phyloP scores from a whole-genome alignment of 2,113 vertebrate genomes.

The Scatophagus argus region DNA sequence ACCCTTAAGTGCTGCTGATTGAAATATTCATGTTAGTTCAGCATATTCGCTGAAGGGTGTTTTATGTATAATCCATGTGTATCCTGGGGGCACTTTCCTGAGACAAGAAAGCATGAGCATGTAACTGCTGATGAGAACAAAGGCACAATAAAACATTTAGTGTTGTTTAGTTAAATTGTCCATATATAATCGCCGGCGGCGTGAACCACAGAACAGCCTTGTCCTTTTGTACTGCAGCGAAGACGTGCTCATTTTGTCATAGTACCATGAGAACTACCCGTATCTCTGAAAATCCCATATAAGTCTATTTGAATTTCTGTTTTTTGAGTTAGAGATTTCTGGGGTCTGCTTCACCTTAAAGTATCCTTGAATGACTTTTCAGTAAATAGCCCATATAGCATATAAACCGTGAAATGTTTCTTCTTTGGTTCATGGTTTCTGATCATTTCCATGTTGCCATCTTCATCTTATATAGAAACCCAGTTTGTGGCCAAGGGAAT shows the following conservation, averaged over 20 bases:
- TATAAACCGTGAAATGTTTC: too few relatives aligned
- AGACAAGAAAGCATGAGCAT: slow-evolving; percentile 24
- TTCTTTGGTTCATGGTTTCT: too few relatives aligned
- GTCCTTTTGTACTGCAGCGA: not conserved
- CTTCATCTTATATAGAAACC: not conserved
- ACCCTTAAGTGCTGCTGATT: slow-evolving; percentile 62
- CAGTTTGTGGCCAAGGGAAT: not conserved
- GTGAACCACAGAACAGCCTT: not conserved
- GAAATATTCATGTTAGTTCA: slow-evolving; percentile 70
- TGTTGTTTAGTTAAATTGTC: slow-evolving; percentile 47
- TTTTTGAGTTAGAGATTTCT: too few relatives aligned
- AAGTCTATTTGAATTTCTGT: not conserved
- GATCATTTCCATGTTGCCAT: not conserved
- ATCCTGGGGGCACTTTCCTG: slow-evolving; percentile 39
- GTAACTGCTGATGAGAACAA: slow-evolving; percentile 51
- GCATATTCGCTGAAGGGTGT: slow-evolving; percentile 33
- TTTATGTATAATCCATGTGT: slow-evolving; percentile 66
- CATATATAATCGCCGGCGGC: slow-evolving; percentile 34
- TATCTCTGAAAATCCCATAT: too few relatives aligned
- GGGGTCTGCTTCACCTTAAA: too few relatives aligned
- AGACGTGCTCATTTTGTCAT: slow-evolving; percentile 5
- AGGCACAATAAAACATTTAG: slow-evolving; percentile 56
- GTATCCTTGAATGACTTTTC: not conserved
- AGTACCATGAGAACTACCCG: not conserved
- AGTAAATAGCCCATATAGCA: not conserved